A percentile compares a stretch with the other conserved stretches of the same genome.
Evolutionary conservation across 2,888 invertebrate genomes (phyloP).

Genomic region (Andrena camellia): DNA sequence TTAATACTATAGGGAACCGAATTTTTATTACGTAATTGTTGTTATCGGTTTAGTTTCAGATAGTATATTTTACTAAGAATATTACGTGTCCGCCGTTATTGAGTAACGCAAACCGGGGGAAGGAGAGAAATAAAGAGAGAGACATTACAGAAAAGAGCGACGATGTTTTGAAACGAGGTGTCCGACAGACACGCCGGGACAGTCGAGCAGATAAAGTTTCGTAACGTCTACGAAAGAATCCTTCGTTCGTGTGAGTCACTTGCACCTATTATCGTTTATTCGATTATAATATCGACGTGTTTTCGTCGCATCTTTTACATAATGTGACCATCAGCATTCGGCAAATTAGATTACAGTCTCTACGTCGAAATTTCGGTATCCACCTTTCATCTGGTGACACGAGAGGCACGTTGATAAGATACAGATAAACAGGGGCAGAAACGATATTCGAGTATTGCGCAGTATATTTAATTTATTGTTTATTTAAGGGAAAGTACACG

Average conservation of each 20-base stretch:
- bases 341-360: constrained; percentile 27
- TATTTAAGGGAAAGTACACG: neutral
- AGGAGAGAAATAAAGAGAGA: neutral
- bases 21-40: constrained; percentile 37
- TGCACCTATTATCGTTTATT: constrained; percentile 23
- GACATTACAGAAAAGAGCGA: neutral
- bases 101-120: neutral
- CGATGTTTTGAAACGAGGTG: neutral
- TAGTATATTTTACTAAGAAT: constrained; percentile 27
- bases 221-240: constrained; percentile 12
- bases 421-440: neutral
- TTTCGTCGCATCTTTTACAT: constrained; percentile 43
- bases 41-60: constrained; percentile 38
- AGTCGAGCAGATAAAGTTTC: constrained; percentile 26
- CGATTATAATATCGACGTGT: constrained; percentile 40
- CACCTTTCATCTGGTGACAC: neutral
- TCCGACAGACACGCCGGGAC: neutral
- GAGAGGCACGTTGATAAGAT: constrained; percentile 5
- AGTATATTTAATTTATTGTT: constrained; percentile 10
- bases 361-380: constrained; percentile 21
- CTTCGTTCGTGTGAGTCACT: constrained; percentile 8
- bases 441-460: neutral
- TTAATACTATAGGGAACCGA: constrained; percentile 38
- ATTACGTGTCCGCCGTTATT: constrained; percentile 12
- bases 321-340: constrained; percentile 36